These are phyloP conservation scores for Bradypodion pumilum DNA, from an alignment of 2,797 vertebrate genomes.

Conservation along the genomic window DNA sequence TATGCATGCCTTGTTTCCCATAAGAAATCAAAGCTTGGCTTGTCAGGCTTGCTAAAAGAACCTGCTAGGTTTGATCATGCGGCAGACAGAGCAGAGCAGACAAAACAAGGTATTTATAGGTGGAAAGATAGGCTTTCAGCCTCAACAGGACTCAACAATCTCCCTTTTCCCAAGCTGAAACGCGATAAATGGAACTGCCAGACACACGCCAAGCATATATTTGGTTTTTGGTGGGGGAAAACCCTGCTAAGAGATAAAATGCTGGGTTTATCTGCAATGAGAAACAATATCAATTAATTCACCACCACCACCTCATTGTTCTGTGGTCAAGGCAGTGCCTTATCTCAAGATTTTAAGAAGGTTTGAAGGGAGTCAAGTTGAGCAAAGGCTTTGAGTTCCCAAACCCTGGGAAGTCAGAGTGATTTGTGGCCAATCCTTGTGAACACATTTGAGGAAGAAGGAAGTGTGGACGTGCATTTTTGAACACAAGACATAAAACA, in stretches of 20 bases:
- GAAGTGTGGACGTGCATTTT: not conserved
- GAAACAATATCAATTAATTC: not conserved
- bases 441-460: not conserved
- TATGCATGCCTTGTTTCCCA: not conserved
- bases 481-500: not conserved
- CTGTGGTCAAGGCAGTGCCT: not conserved
- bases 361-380: not conserved
- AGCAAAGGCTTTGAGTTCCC: not conserved
- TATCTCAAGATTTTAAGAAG: not conserved
- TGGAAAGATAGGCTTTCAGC: conserved; percentile 2
- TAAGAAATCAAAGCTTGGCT: conserved; percentile 2
- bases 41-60: conserved; percentile 2
- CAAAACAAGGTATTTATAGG: not conserved
- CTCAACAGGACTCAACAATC: not conserved
- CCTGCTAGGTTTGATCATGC: not conserved
- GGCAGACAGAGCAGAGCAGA: conserved; percentile 2
- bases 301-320: too few species aligned
- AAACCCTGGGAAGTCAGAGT: not conserved
- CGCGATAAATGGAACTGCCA: not conserved
- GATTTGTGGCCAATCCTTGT: not conserved
- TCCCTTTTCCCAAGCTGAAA: not conserved
- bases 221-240: not conserved
- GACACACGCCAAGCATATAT: not conserved
- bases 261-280: not conserved
- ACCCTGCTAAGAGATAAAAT: not conserved